These are phyloP conservation scores for Drosophila bipectinata DNA, from an alignment of 1,140 invertebrate genomes.

Conservation along the genomic window DNA sequence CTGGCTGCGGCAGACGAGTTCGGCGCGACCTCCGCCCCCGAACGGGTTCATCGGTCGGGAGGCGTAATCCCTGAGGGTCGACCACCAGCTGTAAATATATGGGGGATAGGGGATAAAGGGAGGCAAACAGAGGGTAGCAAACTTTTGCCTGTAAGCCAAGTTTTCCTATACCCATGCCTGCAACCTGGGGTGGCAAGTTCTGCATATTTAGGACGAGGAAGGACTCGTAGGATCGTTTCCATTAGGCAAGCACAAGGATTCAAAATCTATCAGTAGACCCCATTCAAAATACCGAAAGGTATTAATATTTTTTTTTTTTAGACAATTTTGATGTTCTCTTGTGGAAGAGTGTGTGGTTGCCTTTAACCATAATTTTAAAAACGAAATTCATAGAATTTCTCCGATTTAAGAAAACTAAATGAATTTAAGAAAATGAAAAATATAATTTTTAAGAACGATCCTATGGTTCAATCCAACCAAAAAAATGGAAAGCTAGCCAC, in stretches of 20 bases:
- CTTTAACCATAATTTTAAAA: background rate
- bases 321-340: background rate
- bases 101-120: background rate
- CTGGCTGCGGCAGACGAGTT: slow-evolving; percentile 61
- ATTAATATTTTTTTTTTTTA: background rate
- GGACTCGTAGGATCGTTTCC: background rate
- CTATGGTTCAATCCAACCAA: background rate
- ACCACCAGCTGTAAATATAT: slow-evolving; percentile 47
- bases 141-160: slow-evolving; percentile 62
- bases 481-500: background rate
- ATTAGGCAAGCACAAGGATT: background rate
- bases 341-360: background rate
- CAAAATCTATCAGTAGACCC: background rate
- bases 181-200: background rate
- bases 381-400: background rate
- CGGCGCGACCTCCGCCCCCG: slow-evolving; percentile 64
- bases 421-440: background rate
- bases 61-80: slow-evolving; percentile 42
- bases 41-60: slow-evolving; percentile 82
- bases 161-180: slow-evolving; percentile 18
- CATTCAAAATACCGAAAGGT: background rate
- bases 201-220: background rate
- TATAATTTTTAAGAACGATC: slow-evolving; percentile 5
- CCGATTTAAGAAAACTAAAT: background rate
- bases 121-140: slow-evolving; percentile 26